phyloP scores from a whole-genome alignment of 2,113 vertebrate species.

The Eudyptes chrysolophus region DNA sequence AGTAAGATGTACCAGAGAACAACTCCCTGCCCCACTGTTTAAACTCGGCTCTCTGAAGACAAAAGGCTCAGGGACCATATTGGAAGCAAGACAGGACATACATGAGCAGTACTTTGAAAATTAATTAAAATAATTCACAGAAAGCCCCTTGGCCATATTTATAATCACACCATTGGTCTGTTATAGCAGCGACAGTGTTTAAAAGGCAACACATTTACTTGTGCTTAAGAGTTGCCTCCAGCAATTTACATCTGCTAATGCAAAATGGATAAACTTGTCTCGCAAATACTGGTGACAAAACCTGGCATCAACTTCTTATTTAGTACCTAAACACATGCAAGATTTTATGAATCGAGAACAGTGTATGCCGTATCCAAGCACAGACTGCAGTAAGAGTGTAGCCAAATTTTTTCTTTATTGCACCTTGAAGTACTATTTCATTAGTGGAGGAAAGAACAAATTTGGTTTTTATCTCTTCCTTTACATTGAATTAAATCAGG shows the following conservation, averaged over 20 bases:
- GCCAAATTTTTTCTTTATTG: slow-evolving; percentile 41
- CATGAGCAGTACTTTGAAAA: neutral
- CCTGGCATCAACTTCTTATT: neutral
- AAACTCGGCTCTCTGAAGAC: neutral
- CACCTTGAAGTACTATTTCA: slow-evolving; percentile 41
- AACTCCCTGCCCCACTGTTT: neutral
- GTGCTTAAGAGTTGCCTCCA: neutral
- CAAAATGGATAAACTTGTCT: neutral
- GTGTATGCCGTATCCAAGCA: slow-evolving; percentile 11
- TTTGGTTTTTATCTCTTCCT: slow-evolving; percentile 65
- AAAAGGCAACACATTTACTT: neutral
- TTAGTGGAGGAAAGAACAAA: slow-evolving; percentile 50
- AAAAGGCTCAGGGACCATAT: neutral
- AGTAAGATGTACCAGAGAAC: neutral
- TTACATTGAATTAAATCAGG: slow-evolving; percentile 63
- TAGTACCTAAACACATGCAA: neutral
- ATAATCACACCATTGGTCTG: neutral
- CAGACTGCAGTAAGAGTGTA: neutral
- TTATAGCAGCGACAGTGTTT: neutral
- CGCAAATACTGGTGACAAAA: neutral
- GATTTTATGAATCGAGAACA: slow-evolving; percentile 4
- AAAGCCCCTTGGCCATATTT: neutral
- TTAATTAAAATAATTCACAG: neutral
- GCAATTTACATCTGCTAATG: slow-evolving; percentile 22
- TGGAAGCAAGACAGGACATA: neutral